A percentile compares a stretch with the other conserved stretches of the same genome.
phyloP scores from a whole-genome alignment of 1,140 invertebrate species.

The Phenacoccus solenopsis region DNA sequence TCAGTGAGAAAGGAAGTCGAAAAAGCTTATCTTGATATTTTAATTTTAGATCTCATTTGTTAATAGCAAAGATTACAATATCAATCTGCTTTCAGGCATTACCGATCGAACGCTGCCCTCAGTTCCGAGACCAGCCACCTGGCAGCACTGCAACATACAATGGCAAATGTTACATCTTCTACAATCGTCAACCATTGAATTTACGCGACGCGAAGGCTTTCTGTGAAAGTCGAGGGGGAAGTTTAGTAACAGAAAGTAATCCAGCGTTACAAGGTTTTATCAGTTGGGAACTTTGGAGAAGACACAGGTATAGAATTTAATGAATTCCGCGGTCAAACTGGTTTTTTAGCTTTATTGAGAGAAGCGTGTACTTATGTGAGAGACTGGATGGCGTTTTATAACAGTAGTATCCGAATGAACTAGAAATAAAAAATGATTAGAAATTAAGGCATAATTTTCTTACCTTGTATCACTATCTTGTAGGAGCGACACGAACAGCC shows the following conservation, averaged over 20 bases:
- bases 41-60: too few relatives aligned
- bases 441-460: too few relatives aligned
- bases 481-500: conserved; percentile 76
- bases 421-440: background rate
- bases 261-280: conserved; percentile 87
- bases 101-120: conserved; percentile 83
- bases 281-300: conserved; percentile 84
- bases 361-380: too few relatives aligned
- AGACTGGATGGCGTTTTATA: background rate
- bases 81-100: too few relatives aligned
- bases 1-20: too few relatives aligned
- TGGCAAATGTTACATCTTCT: conserved; percentile 92
- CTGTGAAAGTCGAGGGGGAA: conserved; percentile 65
- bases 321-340: background rate
- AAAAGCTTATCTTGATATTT: too few relatives aligned
- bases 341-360: background rate
- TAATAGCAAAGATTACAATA: too few relatives aligned
- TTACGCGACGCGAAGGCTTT: conserved; percentile 70
- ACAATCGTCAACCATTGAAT: conserved; percentile 69
- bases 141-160: conserved; percentile 88
- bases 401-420: background rate
- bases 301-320: conserved; percentile 49
- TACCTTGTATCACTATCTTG: background rate
- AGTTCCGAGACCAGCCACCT: conserved; percentile 80
- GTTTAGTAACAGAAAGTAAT: conserved; percentile 82